A percentile compares a stretch with the other conserved stretches of the same genome.
These are phyloP conservation scores for Ictalurus punctatus DNA, from an alignment of 2,113 vertebrate genomes.

Conservation along the genomic window DNA sequence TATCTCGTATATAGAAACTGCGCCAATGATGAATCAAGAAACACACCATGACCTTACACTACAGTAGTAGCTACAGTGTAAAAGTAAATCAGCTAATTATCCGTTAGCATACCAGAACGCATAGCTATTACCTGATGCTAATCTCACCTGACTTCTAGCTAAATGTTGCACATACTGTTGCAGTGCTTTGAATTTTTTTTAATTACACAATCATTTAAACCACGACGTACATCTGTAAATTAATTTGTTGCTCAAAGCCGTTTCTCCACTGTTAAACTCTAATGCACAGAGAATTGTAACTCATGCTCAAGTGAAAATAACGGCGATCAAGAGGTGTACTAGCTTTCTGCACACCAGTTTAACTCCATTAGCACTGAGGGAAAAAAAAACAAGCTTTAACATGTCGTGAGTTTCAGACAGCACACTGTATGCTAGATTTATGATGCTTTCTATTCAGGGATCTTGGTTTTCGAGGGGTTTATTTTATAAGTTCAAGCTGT, in stretches of 20 bases:
- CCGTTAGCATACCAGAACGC: background rate
- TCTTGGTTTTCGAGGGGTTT: background rate
- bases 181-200: background rate
- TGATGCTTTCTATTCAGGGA: conserved; percentile 44
- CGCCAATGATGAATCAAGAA: background rate
- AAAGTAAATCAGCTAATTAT: background rate
- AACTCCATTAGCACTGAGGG: conserved; percentile 44
- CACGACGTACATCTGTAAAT: background rate
- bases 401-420: conserved; percentile 20
- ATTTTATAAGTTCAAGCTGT: background rate
- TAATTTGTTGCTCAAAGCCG: background rate
- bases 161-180: background rate
- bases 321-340: background rate
- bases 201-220: too few relatives aligned
- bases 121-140: background rate
- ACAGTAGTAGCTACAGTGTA: background rate
- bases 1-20: background rate
- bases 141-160: background rate
- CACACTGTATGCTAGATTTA: conserved; percentile 36
- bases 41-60: background rate
- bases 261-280: background rate
- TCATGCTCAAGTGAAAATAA: background rate
- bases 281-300: background rate
- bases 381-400: background rate
- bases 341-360: background rate